Conservation (phyloP, 2,888 invertebrate genomes). For the Psylliodes chrysocephalus region DNA sequence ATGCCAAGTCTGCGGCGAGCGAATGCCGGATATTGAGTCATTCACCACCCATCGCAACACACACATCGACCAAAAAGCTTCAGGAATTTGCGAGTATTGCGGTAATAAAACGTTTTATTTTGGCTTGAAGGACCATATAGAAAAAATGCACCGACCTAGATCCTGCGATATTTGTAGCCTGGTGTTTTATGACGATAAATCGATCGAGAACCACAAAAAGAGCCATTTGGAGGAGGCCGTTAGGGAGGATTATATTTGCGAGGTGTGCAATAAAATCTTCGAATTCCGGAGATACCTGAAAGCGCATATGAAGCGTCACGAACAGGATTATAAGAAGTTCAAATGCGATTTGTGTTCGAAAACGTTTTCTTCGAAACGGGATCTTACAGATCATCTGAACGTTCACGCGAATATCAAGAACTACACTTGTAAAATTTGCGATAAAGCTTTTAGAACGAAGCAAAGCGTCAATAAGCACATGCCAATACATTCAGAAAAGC, state of each 20-base stretch:
- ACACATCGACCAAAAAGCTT: constrained; percentile 41
- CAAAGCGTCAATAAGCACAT: constrained; percentile 46
- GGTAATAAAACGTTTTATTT: constrained; percentile 47
- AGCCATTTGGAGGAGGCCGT: constrained; percentile 41
- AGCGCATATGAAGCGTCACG: constrained; percentile 45
- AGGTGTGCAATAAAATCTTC: constrained; percentile 42
- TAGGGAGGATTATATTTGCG: constrained; percentile 38
- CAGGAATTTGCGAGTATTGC: constrained; percentile 47
- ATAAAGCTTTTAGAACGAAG: constrained; percentile 46
- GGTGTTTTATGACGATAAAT: constrained; percentile 46
- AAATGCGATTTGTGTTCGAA: constrained; percentile 45
- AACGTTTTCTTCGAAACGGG: constrained; percentile 43
- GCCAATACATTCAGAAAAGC: constrained; percentile 46
- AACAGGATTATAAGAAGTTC: constrained; percentile 46
- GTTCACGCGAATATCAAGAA: constrained; percentile 45
- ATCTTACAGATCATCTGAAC: constrained; percentile 43
- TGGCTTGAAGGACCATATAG: constrained; percentile 43
- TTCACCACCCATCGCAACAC: constrained; percentile 39
- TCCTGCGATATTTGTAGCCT: constrained; percentile 43
- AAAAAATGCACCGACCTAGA: constrained; percentile 42
- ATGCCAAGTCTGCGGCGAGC: constrained; percentile 42
- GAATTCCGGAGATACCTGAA: constrained; percentile 44
- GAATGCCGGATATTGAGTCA: constrained; percentile 26
- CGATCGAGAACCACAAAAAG: constrained; percentile 44
- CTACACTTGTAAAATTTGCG: constrained; percentile 43